A percentile compares a stretch with the other conserved stretches of the same genome.
phyloP scores from a whole-genome alignment of 2,888 invertebrate genomes.

The Miltochrista miniata region DNA sequence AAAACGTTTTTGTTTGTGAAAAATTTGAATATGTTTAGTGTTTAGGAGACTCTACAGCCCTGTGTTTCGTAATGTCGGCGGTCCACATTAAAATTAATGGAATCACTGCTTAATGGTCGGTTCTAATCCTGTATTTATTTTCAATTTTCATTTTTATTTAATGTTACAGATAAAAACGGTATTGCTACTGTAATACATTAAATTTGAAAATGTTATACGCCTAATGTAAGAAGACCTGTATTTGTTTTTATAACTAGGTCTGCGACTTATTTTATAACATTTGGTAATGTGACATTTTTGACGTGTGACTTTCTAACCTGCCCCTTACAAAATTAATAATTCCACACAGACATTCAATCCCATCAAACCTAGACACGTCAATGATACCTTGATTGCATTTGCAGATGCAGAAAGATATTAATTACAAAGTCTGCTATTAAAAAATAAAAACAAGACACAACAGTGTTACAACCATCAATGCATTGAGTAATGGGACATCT shows the following conservation, averaged over 20 bases:
- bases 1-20: constrained; percentile 12
- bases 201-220: neutral
- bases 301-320: neutral
- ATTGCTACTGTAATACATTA: constrained; percentile 12
- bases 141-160: constrained; percentile 37
- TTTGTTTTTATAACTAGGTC: too few relatives aligned
- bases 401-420: constrained; percentile 18
- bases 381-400: constrained; percentile 8
- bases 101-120: constrained; percentile 54
- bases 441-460: constrained; percentile 22
- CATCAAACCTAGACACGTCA: neutral
- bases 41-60: constrained; percentile 39
- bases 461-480: constrained; percentile 33
- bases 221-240: too few relatives aligned
- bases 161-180: constrained; percentile 27
- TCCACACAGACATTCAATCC: neutral
- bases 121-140: constrained; percentile 59
- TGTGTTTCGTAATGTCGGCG: constrained; percentile 44
- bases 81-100: constrained; percentile 60
- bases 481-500: constrained; percentile 41
- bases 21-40: constrained; percentile 19
- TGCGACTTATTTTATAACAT: too few relatives aligned
- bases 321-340: neutral
- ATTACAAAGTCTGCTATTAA: constrained; percentile 26
- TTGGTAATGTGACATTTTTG: neutral